A percentile compares a stretch with the other conserved stretches of the same genome.
These are phyloP conservation scores for Apostichopus japonicus DNA, from an alignment of 35 echinoderm and acorn worm genomes.

Conservation along the genomic window DNA sequence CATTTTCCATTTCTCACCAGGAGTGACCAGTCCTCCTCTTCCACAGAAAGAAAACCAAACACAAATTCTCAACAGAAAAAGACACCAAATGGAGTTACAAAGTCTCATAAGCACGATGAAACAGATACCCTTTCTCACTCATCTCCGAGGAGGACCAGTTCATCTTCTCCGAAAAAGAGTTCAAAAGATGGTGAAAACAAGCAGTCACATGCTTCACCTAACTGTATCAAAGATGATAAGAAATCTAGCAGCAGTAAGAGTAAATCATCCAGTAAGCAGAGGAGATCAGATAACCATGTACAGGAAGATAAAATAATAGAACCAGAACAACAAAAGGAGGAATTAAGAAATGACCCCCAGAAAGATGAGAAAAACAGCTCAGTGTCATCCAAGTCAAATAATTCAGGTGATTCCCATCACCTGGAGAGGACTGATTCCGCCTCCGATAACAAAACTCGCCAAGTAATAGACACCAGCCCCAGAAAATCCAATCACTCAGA, in stretches of 20 bases:
- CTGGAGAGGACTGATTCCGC: background rate
- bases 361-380: background rate
- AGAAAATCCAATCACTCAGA: background rate
- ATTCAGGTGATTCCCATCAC: background rate
- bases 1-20: background rate
- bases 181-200: background rate
- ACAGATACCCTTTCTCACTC: background rate
- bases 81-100: background rate
- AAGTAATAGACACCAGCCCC: too few species aligned
- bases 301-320: background rate
- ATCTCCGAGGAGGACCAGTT: background rate
- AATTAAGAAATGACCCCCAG: background rate
- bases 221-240: background rate
- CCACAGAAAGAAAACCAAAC: background rate
- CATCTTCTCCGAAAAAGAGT: background rate
- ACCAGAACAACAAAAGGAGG: background rate
- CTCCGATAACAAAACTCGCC: too few species aligned
- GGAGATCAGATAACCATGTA: background rate
- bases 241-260: background rate
- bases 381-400: background rate
- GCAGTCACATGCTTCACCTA: background rate
- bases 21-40: background rate
- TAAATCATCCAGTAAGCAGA: background rate
- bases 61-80: background rate
- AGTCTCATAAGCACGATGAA: background rate